Conservation (phyloP, 1,140 invertebrate species). For the Heliconius congener region DNA sequence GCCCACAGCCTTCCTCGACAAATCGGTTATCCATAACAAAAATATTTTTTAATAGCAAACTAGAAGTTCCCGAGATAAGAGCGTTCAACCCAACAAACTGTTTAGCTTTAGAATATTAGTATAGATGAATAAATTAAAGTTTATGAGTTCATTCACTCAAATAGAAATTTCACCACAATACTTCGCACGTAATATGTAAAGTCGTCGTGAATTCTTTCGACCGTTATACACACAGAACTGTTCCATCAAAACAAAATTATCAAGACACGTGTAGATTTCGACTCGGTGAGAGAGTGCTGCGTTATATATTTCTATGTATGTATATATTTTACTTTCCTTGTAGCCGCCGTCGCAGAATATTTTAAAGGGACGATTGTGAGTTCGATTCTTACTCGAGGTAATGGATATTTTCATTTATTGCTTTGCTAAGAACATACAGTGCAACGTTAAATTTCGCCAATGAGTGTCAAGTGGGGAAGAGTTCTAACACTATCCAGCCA, state of each 20-base stretch:
- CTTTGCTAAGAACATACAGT: no score
- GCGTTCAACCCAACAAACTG: no score
- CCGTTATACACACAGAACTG: background rate
- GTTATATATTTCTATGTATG: background rate
- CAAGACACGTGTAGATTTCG: background rate
- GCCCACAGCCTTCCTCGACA: no score
- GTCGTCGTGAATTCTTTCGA: background rate
- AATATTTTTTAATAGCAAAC: no score
- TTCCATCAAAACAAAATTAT: constrained; percentile 6
- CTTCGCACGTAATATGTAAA: background rate
- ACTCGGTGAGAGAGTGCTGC: background rate
- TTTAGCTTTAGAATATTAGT: background rate
- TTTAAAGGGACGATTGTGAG: background rate
- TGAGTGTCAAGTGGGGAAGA: no score
- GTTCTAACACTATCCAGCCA: no score
- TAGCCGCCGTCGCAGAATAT: no score
- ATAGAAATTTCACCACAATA: background rate
- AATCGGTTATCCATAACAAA: no score
- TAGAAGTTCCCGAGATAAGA: no score
- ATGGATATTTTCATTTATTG: no score
- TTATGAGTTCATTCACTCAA: background rate
- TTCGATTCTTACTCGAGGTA: background rate
- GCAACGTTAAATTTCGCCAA: no score
- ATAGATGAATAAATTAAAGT: constrained; percentile 1
- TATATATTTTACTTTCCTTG: background rate